Percentiles rank a stretch among this genome's conserved stretches.
Evolutionary conservation across 2,797 vertebrate genomes (phyloP).

Genomic region (Enteromius thamalakanensis): DNA sequence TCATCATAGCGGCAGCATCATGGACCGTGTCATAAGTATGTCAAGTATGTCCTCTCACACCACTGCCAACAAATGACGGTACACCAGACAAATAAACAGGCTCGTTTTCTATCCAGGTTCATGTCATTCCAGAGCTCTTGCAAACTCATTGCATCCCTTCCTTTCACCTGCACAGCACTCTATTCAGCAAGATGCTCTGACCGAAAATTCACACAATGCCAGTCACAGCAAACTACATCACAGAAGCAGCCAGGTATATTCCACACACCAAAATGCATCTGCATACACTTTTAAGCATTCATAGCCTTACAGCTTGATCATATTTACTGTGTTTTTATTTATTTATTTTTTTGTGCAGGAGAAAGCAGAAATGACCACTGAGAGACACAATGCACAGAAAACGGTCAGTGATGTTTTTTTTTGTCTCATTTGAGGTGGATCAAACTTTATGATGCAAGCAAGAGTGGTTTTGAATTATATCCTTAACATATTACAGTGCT

Average conservation of each 20-base stretch:
- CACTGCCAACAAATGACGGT: not conserved
- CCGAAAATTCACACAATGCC: constrained; percentile 50
- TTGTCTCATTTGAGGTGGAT: not conserved
- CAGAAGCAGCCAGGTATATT: constrained; percentile 60
- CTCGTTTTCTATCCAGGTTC: constrained; percentile 63
- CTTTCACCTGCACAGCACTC: constrained; percentile 66
- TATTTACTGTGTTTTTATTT: not conserved
- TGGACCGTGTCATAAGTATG: constrained; percentile 78
- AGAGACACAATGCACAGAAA: not conserved
- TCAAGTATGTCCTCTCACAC: constrained; percentile 40
- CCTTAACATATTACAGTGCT: not conserved
- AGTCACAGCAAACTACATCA: constrained; percentile 56
- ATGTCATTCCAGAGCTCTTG: constrained; percentile 55
- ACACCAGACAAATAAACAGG: not conserved
- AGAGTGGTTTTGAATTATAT: not conserved
- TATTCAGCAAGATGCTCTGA: constrained; percentile 49
- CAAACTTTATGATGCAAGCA: not conserved
- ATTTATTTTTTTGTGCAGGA: not conserved
- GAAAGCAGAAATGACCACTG: not conserved
- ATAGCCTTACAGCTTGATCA: not conserved
- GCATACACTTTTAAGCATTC: not conserved
- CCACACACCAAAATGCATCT: not conserved
- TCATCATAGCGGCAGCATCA: constrained; percentile 85
- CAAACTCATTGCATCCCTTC: constrained; percentile 81
- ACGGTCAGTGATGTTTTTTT: not conserved